A percentile compares a stretch with the other conserved stretches of the same genome.
Conservation (phyloP, 2,113 vertebrate genomes). For the Proterorhinus semilunaris region DNA sequence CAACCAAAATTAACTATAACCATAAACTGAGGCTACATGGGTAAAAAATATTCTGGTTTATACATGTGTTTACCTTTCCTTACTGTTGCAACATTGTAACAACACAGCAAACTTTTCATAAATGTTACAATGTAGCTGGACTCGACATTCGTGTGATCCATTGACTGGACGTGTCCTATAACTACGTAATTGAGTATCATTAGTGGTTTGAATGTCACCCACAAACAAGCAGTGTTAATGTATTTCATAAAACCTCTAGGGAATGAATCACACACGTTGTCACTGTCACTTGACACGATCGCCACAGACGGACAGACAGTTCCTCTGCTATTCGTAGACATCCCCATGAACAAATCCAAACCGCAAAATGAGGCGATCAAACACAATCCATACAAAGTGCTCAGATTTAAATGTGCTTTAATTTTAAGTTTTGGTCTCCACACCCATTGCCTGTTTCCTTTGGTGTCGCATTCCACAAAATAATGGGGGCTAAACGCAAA, state of each 20-base stretch:
- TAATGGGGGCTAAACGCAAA: slow-evolving; percentile 9
- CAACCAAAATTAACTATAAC: neutral
- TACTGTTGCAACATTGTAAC: neutral
- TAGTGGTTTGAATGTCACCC: too few relatives aligned
- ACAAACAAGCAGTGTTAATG: neutral
- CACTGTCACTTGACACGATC: too few relatives aligned
- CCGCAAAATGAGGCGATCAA: neutral
- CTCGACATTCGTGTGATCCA: neutral
- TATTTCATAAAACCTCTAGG: neutral
- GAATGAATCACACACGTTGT: neutral
- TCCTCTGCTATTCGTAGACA: neutral
- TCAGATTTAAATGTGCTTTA: neutral
- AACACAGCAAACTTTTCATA: neutral
- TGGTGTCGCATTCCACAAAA: neutral
- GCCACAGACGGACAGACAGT: neutral
- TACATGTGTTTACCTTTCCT: neutral
- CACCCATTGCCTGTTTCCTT: slow-evolving; percentile 40
- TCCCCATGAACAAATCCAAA: neutral
- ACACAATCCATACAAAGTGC: neutral
- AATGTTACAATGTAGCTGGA: neutral
- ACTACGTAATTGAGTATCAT: too few relatives aligned
- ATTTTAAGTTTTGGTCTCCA: slow-evolving; percentile 42
- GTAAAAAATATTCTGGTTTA: neutral
- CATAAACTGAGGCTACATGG: neutral
- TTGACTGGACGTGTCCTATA: too few relatives aligned